phyloP scores from a whole-genome alignment of 1,140 invertebrate genomes.

The Macrostomum lignano region DNA sequence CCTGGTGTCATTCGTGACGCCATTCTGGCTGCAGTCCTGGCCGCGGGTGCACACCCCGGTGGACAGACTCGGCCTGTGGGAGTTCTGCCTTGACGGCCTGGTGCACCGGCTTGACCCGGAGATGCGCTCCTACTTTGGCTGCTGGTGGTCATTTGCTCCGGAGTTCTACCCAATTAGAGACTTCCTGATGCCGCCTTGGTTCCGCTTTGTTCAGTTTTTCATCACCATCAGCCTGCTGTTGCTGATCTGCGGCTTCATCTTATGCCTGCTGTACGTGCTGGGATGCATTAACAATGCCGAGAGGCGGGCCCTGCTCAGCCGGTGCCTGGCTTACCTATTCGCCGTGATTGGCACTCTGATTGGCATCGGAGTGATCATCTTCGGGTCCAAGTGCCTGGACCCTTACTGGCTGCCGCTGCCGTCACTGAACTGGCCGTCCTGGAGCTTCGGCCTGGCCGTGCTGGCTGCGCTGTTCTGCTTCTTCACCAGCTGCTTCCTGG shows the following conservation, averaged over 20 bases:
- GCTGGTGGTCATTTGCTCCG: conserved; percentile 64
- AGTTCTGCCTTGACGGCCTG: conserved; percentile 73
- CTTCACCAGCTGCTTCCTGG: not conserved
- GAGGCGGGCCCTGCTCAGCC: not conserved
- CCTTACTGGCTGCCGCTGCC: conserved; percentile 7
- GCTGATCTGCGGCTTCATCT: not conserved
- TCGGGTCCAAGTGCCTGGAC: conserved; percentile 50
- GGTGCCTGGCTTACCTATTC: not conserved
- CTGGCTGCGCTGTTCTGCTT: conserved; percentile 12
- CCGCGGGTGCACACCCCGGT: conserved; percentile 58
- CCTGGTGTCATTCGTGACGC: conserved; percentile 58
- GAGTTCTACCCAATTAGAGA: conserved; percentile 66
- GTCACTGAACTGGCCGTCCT: conserved; percentile 7
- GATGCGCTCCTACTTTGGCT: conserved; percentile 58
- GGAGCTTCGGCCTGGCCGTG: conserved; percentile 8
- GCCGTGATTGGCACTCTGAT: conserved; percentile 20
- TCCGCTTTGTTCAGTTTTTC: conserved; percentile 64
- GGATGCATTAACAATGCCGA: not conserved
- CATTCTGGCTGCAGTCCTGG: conserved; percentile 83
- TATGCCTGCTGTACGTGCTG: not conserved
- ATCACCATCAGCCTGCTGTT: conserved; percentile 45
- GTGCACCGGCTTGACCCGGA: conserved; percentile 65
- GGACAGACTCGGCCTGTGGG: conserved; percentile 77
- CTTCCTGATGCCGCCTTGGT: conserved; percentile 56
- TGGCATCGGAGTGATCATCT: conserved; percentile 40